Evolutionary conservation across 2,888 invertebrate species (phyloP), one percentile per base, ranked within the genome.

Genomic region (Cinara cedri): DNA sequence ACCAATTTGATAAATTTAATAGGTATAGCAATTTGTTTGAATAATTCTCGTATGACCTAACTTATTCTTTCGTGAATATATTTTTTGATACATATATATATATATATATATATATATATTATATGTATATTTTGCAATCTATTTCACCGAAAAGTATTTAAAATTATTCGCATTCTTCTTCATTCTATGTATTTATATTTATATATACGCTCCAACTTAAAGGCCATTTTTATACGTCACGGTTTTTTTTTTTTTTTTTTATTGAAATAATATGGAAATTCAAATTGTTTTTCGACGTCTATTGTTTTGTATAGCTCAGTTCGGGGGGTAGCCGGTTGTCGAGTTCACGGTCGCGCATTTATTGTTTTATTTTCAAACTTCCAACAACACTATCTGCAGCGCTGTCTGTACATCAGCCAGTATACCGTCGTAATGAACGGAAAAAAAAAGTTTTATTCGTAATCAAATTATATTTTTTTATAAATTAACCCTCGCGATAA

Each of bases 241-340:
- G 49, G 24, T 51, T 68, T 68, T 49, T 26, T 34, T 34, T 34
- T 34, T 34, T 4, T 24, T 11, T 21, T 72, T 72, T 72, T 72
- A 60, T 72, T 72, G 24, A 44, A 57, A 57, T 46, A 46, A 57
- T 60, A 57, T 72, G 44, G 57, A 72, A 72, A 57, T 72, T 24
- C n/a, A 46, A 72, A 72, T 72, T 46, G 57, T 72, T 57, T 46
- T 26, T n/a, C 57, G 57, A 46, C 46, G n/a, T 72, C n/a, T 72
- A 57, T 72, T 46, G 46, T 72, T 72, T 34, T 51, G 71, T 55
- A 8, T 44, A 10, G 71, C n/a, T n/a, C n/a, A n/a, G n/a, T 54
- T 54, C 24, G 11, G 19, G 21, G 44, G 16, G 34, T 34, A 6
- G 34, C n/a, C 34, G 34, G 3, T 34, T 34, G 34, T 34, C 34